Conservation (phyloP, 2,113 vertebrate species). For the Xenus cinereus region DNA sequence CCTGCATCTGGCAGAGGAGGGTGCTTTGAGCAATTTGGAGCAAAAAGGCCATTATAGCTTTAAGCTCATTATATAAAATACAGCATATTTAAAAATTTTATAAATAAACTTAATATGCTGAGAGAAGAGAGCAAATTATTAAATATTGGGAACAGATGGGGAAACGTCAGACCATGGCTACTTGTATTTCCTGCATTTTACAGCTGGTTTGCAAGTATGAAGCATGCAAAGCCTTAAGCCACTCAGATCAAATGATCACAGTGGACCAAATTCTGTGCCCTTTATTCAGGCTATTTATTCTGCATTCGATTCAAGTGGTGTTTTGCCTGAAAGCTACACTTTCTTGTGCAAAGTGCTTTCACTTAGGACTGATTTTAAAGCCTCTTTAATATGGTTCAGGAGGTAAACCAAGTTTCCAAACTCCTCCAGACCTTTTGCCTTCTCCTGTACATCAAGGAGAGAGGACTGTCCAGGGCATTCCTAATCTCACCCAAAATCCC, state of each 20-base stretch:
- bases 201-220: conserved; percentile 29
- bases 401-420: neutral
- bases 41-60: conserved; percentile 31
- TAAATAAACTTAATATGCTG: conserved; percentile 53
- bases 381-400: neutral
- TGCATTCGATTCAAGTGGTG: conserved; percentile 8
- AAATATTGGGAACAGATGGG: conserved; percentile 67
- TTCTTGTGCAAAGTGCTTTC: conserved; percentile 14
- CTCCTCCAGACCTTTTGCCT: neutral
- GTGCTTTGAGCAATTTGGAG: conserved; percentile 35
- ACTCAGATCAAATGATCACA: conserved; percentile 29
- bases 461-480: neutral
- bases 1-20: neutral
- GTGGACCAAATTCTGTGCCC: conserved; percentile 1
- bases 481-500: neutral
- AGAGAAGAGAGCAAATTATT: conserved; percentile 65
- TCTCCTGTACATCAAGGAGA: neutral
- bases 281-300: conserved; percentile 32
- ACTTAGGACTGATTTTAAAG: neutral
- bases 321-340: conserved; percentile 27
- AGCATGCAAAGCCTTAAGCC: conserved; percentile 24
- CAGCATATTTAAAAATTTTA: conserved; percentile 17
- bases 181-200: conserved; percentile 61
- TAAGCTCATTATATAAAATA: conserved; percentile 56
- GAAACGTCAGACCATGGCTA: conserved; percentile 17